Evolutionary conservation across 1,140 invertebrate genomes (phyloP), one percentile per base, ranked within the genome.

Genomic region (Nasonia vitripennis): DNA sequence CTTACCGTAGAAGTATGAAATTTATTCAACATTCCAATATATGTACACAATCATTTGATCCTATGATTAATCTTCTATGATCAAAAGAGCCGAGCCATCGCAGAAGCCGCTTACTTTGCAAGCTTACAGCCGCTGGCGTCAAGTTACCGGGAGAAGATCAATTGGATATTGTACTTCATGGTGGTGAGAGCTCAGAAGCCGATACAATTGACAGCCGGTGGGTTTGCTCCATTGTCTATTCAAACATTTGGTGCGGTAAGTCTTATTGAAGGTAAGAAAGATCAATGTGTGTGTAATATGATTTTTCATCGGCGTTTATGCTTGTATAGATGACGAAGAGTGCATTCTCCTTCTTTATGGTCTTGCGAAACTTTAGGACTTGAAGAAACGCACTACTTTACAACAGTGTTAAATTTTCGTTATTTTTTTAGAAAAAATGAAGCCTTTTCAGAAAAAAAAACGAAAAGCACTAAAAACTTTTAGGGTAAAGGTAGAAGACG

Each of bases 1-100:
- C 45, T 84, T 0, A 4, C 79, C 7, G 45, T 0, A 12, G 83
- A 84, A 84, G 83, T 84, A 73, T 41, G 27, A 62, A 14, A 55
- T 12, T 1, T 17, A 17, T 55, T 55, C 2, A 10, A 41, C 0
- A 55, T 55, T 55, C 0, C n/a, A 70, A 11, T 70, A 70, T n/a
- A 74, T 1, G 2, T 4, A 17, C 17, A 37, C 1, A 1, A 51
- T 51, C 14, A 51, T 51, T 51, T 51, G 1, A 2, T 10, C 14
- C 2, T 14, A 17, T 11, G 11, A 75, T 45, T n/a, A 48, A 1
- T 75, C 34, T 34, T 17, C 12, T 75, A 20, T 20, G 45, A 0
- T 41, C 11, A 75, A n/a, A 2, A 80, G 78, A 80, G 62, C 14
- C 34, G 70, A 41, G 17, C 1, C 12, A 80, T 80, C 2, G 31